Evolutionary conservation across 2,888 invertebrate species (phyloP).

Genomic region (Tetragonula carbonaria): DNA sequence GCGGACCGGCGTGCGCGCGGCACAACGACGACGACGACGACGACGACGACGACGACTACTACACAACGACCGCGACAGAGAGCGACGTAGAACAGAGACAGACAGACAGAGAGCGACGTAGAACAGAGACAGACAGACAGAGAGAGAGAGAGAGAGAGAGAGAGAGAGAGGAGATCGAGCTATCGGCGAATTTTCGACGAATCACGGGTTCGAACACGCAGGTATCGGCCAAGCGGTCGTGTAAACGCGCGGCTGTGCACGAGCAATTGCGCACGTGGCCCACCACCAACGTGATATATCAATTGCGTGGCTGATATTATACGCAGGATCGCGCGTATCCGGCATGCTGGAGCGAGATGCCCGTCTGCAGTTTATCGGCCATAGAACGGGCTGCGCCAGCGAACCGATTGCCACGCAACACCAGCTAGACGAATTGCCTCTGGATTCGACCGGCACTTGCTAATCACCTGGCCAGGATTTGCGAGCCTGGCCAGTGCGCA

Average conservation of each 20-base stretch:
- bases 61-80: background rate
- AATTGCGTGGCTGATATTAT: constrained; percentile 53
- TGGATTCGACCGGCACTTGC: constrained; percentile 16
- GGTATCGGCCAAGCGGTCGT: constrained; percentile 27
- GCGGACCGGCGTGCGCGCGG: constrained; percentile 8
- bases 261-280: constrained; percentile 53
- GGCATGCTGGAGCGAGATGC: constrained; percentile 18
- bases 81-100: background rate
- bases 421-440: constrained; percentile 38
- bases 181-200: constrained; percentile 45
- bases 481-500: background rate
- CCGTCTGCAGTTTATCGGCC: constrained; percentile 36
- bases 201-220: constrained; percentile 37
- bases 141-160: background rate
- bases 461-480: constrained; percentile 28
- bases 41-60: background rate
- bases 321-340: constrained; percentile 39
- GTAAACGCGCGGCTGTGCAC: constrained; percentile 46
- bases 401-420: background rate
- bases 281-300: constrained; percentile 56
- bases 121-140: background rate
- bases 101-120: background rate
- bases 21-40: background rate
- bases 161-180: background rate
- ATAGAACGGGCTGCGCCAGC: constrained; percentile 15